phyloP scores from a whole-genome alignment of 92 coral and sea anemone species.

The Epizoanthus fatuus region DNA sequence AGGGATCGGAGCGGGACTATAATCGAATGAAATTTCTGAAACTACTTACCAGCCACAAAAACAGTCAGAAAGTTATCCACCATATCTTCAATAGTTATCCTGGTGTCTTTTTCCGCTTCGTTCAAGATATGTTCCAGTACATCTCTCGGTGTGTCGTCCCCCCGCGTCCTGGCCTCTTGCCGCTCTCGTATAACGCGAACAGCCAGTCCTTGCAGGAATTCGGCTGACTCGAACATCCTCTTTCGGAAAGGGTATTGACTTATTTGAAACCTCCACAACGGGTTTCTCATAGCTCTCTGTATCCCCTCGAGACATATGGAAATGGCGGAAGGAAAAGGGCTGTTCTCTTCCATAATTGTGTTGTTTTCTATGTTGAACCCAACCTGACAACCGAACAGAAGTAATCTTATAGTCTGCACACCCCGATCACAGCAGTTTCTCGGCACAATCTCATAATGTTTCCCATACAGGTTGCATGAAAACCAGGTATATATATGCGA shows the following conservation, averaged over 20 bases:
- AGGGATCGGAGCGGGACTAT: too few relatives aligned
- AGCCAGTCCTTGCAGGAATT: conserved; percentile 75
- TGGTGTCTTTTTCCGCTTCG: conserved; percentile 58
- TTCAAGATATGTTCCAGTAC: conserved; percentile 73
- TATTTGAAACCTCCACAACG: conserved; percentile 71
- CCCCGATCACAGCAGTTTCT: too few relatives aligned
- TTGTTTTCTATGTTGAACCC: conserved; percentile 75
- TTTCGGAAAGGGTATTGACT: conserved; percentile 59
- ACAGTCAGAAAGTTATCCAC: conserved; percentile 83
- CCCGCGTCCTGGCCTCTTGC: conserved; percentile 48
- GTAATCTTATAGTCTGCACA: too few relatives aligned
- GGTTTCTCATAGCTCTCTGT: conserved; percentile 56
- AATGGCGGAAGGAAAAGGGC: conserved; percentile 78
- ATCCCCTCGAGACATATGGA: conserved; percentile 66
- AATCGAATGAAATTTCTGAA: background rate
- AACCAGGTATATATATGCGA: too few relatives aligned
- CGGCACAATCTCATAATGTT: too few relatives aligned
- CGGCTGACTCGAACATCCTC: conserved; percentile 47
- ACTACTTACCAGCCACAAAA: conserved; percentile 67
- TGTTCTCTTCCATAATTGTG: conserved; percentile 57
- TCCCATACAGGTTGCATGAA: too few relatives aligned
- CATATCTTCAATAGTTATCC: conserved; percentile 61
- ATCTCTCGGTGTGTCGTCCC: conserved; percentile 59
- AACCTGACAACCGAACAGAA: conserved; percentile 54
- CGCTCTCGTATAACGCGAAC: conserved; percentile 65